Conservation (phyloP, 2,888 invertebrate genomes). For the Scaptomyza cyrtandrae region DNA sequence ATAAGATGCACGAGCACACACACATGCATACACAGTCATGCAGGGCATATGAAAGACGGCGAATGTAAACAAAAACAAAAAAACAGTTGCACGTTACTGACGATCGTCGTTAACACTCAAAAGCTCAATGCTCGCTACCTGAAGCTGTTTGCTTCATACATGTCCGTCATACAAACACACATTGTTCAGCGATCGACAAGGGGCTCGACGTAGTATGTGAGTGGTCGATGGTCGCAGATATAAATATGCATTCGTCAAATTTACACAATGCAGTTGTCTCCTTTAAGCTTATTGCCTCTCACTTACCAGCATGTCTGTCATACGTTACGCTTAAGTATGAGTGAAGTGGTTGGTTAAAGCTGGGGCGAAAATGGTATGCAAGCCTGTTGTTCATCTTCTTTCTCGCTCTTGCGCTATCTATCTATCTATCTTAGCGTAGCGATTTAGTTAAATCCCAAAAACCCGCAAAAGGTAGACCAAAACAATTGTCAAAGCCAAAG, state of each 20-base stretch:
- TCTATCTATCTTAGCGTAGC: background rate
- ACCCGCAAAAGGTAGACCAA: conserved; percentile 27
- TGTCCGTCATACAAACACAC: background rate
- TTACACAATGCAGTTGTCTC: background rate
- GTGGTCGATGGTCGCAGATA: background rate
- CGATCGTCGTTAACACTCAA: background rate
- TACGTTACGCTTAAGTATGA: background rate
- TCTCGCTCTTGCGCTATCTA: background rate
- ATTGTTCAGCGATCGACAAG: conserved; percentile 4
- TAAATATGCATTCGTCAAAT: background rate
- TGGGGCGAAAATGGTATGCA: no score
- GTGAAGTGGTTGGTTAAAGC: no score
- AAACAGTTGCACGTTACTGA: background rate
- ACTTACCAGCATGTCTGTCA: background rate
- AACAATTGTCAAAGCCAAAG: conserved; percentile 3
- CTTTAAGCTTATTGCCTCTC: background rate
- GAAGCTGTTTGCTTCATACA: conserved; percentile 4
- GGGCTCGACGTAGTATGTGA: background rate
- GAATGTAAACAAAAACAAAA: conserved; percentile 44
- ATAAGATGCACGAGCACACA: background rate
- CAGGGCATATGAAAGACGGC: conserved; percentile 31
- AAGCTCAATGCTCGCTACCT: conserved; percentile 17
- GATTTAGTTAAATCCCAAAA: conserved; percentile 8
- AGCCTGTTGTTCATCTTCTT: background rate
- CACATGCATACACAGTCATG: background rate